Conservation (phyloP, 2,888 invertebrate species). For the Ophion costatus region DNA sequence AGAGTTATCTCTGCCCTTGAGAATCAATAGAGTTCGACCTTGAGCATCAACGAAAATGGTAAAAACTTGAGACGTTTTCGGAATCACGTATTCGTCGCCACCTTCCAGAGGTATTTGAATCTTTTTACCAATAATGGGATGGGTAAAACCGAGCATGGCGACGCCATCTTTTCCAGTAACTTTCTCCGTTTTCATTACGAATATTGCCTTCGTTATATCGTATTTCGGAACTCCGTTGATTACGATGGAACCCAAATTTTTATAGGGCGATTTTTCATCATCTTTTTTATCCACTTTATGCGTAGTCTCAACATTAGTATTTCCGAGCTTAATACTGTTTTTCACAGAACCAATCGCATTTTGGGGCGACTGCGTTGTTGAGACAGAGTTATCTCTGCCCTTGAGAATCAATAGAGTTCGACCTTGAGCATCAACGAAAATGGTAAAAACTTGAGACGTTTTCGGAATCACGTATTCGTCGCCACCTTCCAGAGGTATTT, state of each 20-base stretch:
- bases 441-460: slow-evolving; percentile 23
- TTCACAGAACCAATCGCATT: too few species aligned
- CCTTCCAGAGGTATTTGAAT: slow-evolving; percentile 18
- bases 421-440: slow-evolving; percentile 23
- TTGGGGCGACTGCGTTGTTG: too few species aligned
- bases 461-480: neutral
- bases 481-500: neutral
- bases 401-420: slow-evolving; percentile 28
- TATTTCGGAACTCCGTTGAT: slow-evolving; percentile 15
- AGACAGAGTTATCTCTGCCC: too few species aligned
- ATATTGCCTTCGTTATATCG: slow-evolving; percentile 13
- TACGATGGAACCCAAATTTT: neutral
- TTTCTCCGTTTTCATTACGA: neutral
- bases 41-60: slow-evolving; percentile 22
- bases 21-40: slow-evolving; percentile 18
- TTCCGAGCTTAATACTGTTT: too few species aligned
- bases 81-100: slow-evolving; percentile 42
- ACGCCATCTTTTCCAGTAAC: neutral
- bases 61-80: slow-evolving; percentile 5
- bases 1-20: too few species aligned
- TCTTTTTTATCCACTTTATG: too few species aligned
- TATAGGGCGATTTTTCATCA: neutral
- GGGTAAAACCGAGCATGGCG: slow-evolving; percentile 12
- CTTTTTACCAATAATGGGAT: slow-evolving; percentile 24
- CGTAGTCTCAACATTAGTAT: neutral